A percentile compares a stretch with the other conserved stretches of the same genome.
These are phyloP conservation scores for Sphinx pinastri DNA, from an alignment of 2,888 invertebrate genomes.

Conservation along the genomic window DNA sequence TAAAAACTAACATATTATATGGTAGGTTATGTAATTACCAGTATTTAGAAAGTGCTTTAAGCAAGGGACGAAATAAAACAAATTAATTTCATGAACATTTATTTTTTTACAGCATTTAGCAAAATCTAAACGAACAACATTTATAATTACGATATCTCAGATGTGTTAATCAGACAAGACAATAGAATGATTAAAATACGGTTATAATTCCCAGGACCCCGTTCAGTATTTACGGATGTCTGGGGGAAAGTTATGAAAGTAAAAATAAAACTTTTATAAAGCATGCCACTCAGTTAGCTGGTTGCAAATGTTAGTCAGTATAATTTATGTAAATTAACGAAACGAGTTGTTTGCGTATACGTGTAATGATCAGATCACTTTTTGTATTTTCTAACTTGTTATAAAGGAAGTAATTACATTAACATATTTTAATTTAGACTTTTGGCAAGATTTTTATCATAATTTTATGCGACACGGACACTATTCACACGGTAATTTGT, in stretches of 20 bases:
- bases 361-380: too few species aligned
- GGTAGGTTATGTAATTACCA: slow-evolving; percentile 10
- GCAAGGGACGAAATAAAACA: slow-evolving; percentile 61
- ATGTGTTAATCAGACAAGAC: background rate
- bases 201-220: background rate
- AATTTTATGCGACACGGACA: too few species aligned
- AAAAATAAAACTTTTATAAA: background rate
- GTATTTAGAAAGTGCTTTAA: slow-evolving; percentile 30
- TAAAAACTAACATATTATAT: slow-evolving; percentile 24
- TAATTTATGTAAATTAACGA: background rate
- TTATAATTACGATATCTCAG: background rate
- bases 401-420: background rate
- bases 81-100: slow-evolving; percentile 48
- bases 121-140: slow-evolving; percentile 16
- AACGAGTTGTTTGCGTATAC: too few species aligned
- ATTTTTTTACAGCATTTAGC: slow-evolving; percentile 37
- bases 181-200: background rate
- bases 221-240: background rate
- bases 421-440: background rate
- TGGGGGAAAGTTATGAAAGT: background rate
- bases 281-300: background rate
- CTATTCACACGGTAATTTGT: too few species aligned
- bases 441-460: too few species aligned
- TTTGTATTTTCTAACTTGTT: too few species aligned
- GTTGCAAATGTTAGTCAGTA: background rate